Percentiles rank a stretch among this genome's conserved stretches.
Evolutionary conservation across 2,797 vertebrate species (phyloP).

Genomic region (Bradypodion ventrale): DNA sequence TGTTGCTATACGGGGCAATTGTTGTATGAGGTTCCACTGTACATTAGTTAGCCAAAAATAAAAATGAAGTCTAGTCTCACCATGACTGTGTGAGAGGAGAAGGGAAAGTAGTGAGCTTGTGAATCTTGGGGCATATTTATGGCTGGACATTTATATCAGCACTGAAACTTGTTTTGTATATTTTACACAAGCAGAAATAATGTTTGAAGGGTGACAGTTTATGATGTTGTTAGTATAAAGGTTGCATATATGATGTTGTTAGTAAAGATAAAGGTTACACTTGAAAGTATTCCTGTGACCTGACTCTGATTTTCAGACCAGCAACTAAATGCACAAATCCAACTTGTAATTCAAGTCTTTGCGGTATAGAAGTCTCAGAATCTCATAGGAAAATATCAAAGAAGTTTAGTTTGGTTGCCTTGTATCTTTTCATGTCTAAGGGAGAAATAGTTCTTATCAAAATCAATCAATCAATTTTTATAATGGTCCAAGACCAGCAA

Average conservation of each 20-base stretch:
- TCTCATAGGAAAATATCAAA: background rate
- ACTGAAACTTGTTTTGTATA: background rate
- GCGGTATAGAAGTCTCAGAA: background rate
- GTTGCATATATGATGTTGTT: too few species aligned
- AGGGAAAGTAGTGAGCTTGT: background rate
- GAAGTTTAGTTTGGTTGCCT: background rate
- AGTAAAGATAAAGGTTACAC: too few species aligned
- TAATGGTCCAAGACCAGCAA: too few species aligned
- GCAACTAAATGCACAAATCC: background rate
- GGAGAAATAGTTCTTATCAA: background rate
- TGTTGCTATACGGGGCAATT: too few species aligned
- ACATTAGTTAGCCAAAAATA: background rate
- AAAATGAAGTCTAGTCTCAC: too few species aligned
- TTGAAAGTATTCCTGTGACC: background rate
- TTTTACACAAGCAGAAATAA: background rate
- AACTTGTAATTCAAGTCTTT: background rate
- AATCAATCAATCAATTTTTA: too few species aligned
- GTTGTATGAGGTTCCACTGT: too few species aligned
- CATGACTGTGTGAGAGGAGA: too few species aligned
- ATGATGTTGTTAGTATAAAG: too few species aligned
- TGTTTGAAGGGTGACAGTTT: background rate
- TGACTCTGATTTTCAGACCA: background rate
- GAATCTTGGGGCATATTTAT: background rate
- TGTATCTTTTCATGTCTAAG: background rate
- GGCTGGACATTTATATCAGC: background rate